Base-by-base conservation (phyloP, 2,797 vertebrate genomes). In the Geotrypetes seraphini region DNA sequence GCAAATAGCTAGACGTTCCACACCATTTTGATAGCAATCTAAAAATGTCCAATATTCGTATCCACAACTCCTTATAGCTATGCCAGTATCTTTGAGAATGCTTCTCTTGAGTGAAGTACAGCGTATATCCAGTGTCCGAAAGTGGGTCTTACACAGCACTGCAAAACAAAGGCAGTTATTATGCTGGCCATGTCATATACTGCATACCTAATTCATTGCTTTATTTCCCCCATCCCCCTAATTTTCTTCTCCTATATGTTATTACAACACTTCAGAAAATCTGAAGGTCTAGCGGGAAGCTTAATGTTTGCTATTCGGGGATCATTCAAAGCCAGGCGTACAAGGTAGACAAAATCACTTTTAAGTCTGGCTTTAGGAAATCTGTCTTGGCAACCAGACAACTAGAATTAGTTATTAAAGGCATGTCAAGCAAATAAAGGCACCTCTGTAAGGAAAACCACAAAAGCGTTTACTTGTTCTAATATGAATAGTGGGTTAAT, bases 281-380 rank as follows among this genome's bases (percentile, higher is more conserved):
- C 63, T 53, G 33, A 25, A 2, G 63, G 68, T 81, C 75, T 69
- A 67, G 66, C 40, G 56, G 68, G 67, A 82, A 83, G 63, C 75
- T 66, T 70, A 75, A 73, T 72, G 70, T 79, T 79, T 89, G 79
- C 79, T 83, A 78, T 86, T 75, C 80, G 84, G 81, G 78, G 81
- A 85, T 84, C 78, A 84, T 82, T 86, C 85, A 83, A 86, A 87
- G 82, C 79, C 63, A 78, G 74, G 75, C 81, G 78, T 82, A 81
- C 80, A 86, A 87, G 84, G 78, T 83, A 83, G 79, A 84, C 80
- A 80, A 79, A 86, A 85, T 83, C 72, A 69, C 84, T 90, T 88
- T 88, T 77, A 87, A 86, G 77, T 82, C 72, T 72, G 81, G 73
- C 82, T 65, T 66, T 81, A 85, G 84, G 83, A 88, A 87, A 81